Conservation (phyloP, 2,113 vertebrate genomes). For the Tiliqua scincoides region DNA sequence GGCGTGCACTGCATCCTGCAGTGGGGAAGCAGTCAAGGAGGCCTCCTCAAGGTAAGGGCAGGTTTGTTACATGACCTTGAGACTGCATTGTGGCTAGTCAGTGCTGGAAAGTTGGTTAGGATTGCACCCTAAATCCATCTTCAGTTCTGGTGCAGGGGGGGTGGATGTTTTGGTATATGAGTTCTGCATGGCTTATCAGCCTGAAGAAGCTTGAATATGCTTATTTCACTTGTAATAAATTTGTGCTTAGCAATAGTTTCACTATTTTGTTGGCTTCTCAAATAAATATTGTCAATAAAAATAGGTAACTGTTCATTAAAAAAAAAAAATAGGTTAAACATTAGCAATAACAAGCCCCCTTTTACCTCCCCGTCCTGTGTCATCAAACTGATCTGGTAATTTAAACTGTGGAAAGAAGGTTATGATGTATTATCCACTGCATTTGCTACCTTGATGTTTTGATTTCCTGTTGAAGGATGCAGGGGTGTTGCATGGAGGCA, state of each 20-base stretch:
- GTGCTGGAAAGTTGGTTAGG: too few species aligned
- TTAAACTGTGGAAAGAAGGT: slow-evolving; percentile 38
- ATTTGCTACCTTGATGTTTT: slow-evolving; percentile 38
- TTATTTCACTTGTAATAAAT: not conserved
- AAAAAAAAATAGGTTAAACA: not conserved
- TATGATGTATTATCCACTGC: slow-evolving; percentile 5
- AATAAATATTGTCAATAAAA: slow-evolving; percentile 59
- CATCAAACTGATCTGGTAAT: slow-evolving; percentile 15
- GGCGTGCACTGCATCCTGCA: too few species aligned
- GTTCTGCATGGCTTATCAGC: slow-evolving; percentile 28
- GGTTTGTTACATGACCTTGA: too few species aligned
- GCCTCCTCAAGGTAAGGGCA: too few species aligned
- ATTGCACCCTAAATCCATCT: accelerated
- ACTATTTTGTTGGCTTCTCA: not conserved
- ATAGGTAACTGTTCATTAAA: slow-evolving; percentile 19
- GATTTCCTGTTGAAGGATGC: slow-evolving; percentile 15
- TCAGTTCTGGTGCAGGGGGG: slow-evolving; percentile 37
- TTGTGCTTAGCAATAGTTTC: slow-evolving; percentile 33
- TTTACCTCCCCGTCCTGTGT: slow-evolving; percentile 26
- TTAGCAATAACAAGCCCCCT: slow-evolving; percentile 20
- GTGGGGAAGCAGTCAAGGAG: too few species aligned
- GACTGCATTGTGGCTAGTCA: too few species aligned
- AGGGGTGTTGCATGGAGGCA: too few species aligned
- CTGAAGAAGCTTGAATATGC: not conserved
- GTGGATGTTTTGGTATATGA: not conserved